phyloP scores from a whole-genome alignment of 2,888 invertebrate species.

The Sphecodes monilicornis region DNA sequence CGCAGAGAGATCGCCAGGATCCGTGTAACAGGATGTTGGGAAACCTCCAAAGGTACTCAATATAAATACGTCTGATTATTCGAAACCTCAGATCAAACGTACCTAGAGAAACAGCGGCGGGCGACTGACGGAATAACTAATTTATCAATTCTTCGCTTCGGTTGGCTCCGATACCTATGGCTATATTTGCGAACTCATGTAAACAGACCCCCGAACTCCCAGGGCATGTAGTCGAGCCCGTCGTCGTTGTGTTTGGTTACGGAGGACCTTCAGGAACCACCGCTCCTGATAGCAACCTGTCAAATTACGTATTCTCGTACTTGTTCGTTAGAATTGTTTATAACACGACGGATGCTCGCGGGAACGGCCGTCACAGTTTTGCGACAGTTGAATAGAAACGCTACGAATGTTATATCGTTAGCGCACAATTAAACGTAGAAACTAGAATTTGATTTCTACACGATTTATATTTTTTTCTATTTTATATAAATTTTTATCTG shows the following conservation, averaged over 20 bases:
- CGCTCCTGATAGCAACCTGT: constrained; percentile 27
- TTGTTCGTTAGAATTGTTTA: constrained; percentile 28
- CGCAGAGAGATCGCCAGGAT: neutral
- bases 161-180: constrained; percentile 81
- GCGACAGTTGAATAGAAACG: too few relatives aligned
- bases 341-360: neutral
- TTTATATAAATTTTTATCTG: too few relatives aligned
- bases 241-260: constrained; percentile 68
- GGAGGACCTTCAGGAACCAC: constrained; percentile 60
- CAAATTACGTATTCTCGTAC: constrained; percentile 44
- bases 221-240: constrained; percentile 59
- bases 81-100: constrained; percentile 80
- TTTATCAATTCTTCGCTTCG: constrained; percentile 84
- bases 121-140: constrained; percentile 84
- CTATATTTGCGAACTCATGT: constrained; percentile 81
- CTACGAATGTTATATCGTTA: neutral
- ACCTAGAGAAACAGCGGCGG: constrained; percentile 67
- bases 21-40: constrained; percentile 14
- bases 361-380: neutral
- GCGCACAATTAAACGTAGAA: neutral
- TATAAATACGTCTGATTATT: constrained; percentile 73
- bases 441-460: neutral
- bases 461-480: neutral
- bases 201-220: constrained; percentile 76
- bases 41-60: constrained; percentile 48